Base-by-base conservation (phyloP, 2,888 invertebrate genomes). In the Scelioninae gen. 1 region DNA sequence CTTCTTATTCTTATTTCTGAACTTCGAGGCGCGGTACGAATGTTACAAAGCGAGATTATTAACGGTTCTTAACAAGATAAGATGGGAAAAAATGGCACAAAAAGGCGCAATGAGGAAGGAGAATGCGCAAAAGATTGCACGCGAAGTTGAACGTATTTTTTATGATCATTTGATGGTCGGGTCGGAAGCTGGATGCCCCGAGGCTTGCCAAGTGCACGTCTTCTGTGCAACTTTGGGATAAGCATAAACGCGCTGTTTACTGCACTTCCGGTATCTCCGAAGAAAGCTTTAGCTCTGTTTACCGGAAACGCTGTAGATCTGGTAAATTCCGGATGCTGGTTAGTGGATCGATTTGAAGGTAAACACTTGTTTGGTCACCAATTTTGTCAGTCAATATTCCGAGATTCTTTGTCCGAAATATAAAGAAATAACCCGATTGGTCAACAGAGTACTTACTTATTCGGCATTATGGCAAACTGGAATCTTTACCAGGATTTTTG, bases 241-340 rank as follows among this genome's bases (percentile, higher is more conserved):
- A 77, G 68, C 80, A 79, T 75, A 84, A 82, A 83, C 66, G 63
- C 32, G 56, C 68, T 84, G 85, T 87, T 86, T 86, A 86, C 85
- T 72, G 72, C 80, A 78, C 80, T 85, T 81, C 84, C 80, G 81
- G 77, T 72, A 83, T 81, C 82, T 79, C 77, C 71, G 47, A 29
- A 79, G 76, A 75, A 82, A 80, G 85, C 80, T 85, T 79, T 84
- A 85, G 80, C 74, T 60, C 69, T 82, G 82, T 82, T 85, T 85
- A 83, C 84, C 63, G 82, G 68, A 79, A 83, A 56, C 75, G 45
- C 53, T 51, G 74, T 82, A 82, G 69, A 56, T 56, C 79, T 66
- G 75, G 65, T 71, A 84, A 84, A 60, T 81, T 32, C 29, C 65
- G 66, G 55, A 63, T 77, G 81, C 74, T 75, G 65, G 81, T 38